Evolutionary conservation across 2,888 invertebrate genomes (phyloP).

Genomic region (Bibio marci): DNA sequence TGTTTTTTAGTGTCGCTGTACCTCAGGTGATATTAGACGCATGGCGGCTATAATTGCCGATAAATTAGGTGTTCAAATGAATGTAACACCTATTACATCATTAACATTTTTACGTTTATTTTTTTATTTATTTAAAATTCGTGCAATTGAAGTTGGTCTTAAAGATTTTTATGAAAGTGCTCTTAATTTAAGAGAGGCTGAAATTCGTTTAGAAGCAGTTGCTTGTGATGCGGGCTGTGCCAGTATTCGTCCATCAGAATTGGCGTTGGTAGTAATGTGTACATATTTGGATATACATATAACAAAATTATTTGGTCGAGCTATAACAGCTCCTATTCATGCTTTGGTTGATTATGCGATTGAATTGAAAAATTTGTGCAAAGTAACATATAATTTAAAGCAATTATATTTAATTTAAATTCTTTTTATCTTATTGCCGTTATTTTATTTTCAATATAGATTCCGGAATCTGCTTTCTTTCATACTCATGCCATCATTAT

Average conservation of each 20-base stretch:
- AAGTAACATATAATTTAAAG: slow-evolving; percentile 31
- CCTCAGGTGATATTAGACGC: slow-evolving; percentile 64
- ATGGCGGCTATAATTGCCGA: slow-evolving; percentile 70
- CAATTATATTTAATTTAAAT: slow-evolving; percentile 7
- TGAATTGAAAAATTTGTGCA: slow-evolving; percentile 52
- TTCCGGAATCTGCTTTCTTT: slow-evolving; percentile 46
- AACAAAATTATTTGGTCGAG: slow-evolving; percentile 21
- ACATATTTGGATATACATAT: slow-evolving; percentile 44
- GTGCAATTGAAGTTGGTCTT: slow-evolving; percentile 35
- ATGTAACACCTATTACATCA: slow-evolving; percentile 40
- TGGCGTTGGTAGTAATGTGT: slow-evolving; percentile 62
- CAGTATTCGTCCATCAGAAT: slow-evolving; percentile 52
- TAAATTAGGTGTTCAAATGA: slow-evolving; percentile 50
- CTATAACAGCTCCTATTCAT: slow-evolving; percentile 35
- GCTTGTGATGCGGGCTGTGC: slow-evolving; percentile 59
- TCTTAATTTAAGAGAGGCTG: slow-evolving; percentile 40
- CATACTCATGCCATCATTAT: slow-evolving; percentile 43
- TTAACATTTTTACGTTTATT: slow-evolving; percentile 53
- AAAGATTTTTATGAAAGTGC: slow-evolving; percentile 34
- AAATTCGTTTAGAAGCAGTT: slow-evolving; percentile 55
- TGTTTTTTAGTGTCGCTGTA: slow-evolving; percentile 66
- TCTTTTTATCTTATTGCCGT: slow-evolving; percentile 4
- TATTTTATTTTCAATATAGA: slow-evolving; percentile 30
- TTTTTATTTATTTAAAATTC: slow-evolving; percentile 39
- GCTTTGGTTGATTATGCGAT: slow-evolving; percentile 51